A percentile compares a stretch with the other conserved stretches of the same genome.
These are phyloP conservation scores for Apeira syringaria DNA, from an alignment of 2,888 invertebrate species.

Conservation along the genomic window DNA sequence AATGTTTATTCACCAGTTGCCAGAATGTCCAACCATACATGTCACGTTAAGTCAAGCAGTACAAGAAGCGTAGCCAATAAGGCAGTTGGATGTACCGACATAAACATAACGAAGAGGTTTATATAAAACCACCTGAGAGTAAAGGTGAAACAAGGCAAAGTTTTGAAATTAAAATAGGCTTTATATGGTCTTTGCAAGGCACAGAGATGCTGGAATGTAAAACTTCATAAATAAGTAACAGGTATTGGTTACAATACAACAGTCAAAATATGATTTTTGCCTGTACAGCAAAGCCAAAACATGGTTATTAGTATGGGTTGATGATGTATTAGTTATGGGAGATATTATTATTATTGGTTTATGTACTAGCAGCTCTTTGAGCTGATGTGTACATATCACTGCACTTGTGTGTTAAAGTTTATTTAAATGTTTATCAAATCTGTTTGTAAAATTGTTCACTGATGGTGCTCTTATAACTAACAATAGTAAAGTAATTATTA, in stretches of 20 bases:
- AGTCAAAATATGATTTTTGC: background rate
- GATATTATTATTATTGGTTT: too few species aligned
- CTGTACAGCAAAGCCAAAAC: background rate
- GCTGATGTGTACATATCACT: too few species aligned
- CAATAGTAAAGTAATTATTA: background rate
- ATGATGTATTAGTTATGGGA: background rate
- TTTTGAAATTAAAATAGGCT: background rate
- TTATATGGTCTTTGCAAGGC: background rate
- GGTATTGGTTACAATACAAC: background rate
- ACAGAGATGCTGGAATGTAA: background rate
- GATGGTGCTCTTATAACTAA: too few species aligned
- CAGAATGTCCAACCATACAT: constrained; percentile 19
- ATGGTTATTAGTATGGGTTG: background rate
- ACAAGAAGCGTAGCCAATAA: constrained; percentile 4
- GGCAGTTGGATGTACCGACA: background rate
- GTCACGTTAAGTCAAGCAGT: constrained; percentile 15
- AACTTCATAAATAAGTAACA: background rate
- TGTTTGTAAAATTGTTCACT: too few species aligned
- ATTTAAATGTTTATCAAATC: too few species aligned
- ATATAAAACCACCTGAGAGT: constrained; percentile 1
- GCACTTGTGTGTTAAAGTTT: too few species aligned
- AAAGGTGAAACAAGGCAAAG: constrained; percentile 5
- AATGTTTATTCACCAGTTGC: constrained; percentile 27
- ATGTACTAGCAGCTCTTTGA: too few species aligned
- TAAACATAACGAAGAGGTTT: constrained; percentile 5